Evolutionary conservation across 2,113 vertebrate species (phyloP).

Genomic region (Rhinoderma darwinii): DNA sequence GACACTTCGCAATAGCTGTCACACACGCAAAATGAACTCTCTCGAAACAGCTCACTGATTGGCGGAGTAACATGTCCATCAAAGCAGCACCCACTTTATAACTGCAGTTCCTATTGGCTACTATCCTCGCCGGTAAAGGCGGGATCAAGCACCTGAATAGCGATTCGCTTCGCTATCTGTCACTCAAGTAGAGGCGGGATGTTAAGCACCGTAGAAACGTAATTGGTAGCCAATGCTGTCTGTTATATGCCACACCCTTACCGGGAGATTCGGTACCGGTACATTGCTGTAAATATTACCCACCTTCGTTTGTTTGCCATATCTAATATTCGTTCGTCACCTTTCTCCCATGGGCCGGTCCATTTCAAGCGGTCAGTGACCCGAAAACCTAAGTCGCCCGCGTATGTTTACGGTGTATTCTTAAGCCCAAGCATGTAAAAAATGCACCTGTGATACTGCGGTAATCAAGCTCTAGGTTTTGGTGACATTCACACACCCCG

Average conservation of each 20-base stretch:
- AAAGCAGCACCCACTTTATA: not conserved
- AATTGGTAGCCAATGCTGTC: not conserved
- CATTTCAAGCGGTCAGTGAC: not conserved
- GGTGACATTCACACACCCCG: not conserved
- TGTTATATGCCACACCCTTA: not conserved
- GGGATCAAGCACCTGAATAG: no score
- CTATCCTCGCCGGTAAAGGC: constrained; percentile 20
- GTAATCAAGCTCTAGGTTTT: not conserved
- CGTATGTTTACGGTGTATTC: not conserved
- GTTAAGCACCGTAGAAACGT: not conserved
- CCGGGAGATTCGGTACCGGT: constrained; percentile 37
- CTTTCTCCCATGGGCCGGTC: not conserved
- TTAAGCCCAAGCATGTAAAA: no score
- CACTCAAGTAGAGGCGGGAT: not conserved
- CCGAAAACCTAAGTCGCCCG: not conserved
- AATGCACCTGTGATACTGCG: not conserved
- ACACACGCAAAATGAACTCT: not conserved
- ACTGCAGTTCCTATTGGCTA: not conserved
- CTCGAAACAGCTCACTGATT: not conserved
- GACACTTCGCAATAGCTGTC: constrained; percentile 8
- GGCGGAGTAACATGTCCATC: not conserved
- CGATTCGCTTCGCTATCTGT: constrained; percentile 12
- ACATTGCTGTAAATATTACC: no score
- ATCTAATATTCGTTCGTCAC: not conserved
- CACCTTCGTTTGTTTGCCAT: not conserved